phyloP scores from a whole-genome alignment of 2,113 vertebrate genomes.

The Coregonus clupeaformis region DNA sequence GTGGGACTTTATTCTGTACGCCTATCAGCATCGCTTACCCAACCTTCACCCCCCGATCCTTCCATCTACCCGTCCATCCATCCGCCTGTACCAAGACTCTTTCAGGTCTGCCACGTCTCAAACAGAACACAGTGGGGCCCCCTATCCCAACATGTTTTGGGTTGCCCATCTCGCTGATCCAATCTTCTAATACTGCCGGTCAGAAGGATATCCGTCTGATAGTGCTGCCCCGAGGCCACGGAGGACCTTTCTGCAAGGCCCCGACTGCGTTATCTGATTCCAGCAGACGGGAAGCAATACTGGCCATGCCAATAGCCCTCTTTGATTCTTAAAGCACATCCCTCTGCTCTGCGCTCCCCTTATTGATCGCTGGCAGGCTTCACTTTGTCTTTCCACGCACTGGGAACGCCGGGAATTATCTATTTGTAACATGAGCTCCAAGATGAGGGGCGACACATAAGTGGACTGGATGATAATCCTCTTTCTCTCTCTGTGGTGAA shows the following conservation, averaged over 20 bases:
- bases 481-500: conserved; percentile 22
- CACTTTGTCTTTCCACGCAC: conserved; percentile 52
- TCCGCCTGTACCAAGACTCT: no score
- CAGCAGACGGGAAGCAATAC: conserved; percentile 59
- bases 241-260: conserved; percentile 55
- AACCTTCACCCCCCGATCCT: no score
- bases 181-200: conserved; percentile 45
- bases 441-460: conserved; percentile 47
- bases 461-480: conserved; percentile 40
- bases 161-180: conserved; percentile 50
- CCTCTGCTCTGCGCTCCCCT: conserved; percentile 29
- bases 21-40: no score
- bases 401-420: conserved; percentile 36
- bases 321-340: no score
- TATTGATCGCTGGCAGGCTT: conserved; percentile 63
- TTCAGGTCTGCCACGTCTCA: no score
- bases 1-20: no score
- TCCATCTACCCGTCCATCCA: no score
- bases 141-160: background rate
- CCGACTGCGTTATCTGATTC: conserved; percentile 66
- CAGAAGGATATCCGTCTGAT: conserved; percentile 50
- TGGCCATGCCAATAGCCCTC: conserved; percentile 53
- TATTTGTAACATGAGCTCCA: conserved; percentile 40
- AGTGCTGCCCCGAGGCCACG: conserved; percentile 50
- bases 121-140: no score